These are phyloP conservation scores for Bolborhynchus lineola DNA, from an alignment of 2,113 vertebrate genomes.

Conservation along the genomic window DNA sequence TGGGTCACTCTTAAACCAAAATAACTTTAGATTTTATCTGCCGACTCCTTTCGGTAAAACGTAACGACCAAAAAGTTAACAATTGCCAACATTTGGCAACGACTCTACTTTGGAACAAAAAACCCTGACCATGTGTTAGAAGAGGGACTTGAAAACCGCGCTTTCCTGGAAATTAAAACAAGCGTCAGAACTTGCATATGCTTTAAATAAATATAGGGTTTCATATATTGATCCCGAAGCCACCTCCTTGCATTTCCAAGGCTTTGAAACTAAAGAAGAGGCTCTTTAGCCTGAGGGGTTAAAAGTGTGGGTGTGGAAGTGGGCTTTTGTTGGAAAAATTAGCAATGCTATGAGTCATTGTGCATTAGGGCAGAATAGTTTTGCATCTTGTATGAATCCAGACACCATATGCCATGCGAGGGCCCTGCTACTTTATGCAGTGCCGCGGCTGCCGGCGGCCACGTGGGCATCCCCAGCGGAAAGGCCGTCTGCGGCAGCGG, in stretches of 20 bases:
- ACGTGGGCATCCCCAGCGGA: conserved; percentile 88
- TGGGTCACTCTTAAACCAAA: neutral
- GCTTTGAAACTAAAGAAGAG: conserved; percentile 66
- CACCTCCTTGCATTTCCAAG: conserved; percentile 64
- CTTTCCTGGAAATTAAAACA: neutral
- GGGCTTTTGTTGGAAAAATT: conserved; percentile 85
- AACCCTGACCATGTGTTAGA: rapidly evolving
- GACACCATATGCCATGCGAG: conserved; percentile 99
- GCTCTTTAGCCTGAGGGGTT: conserved; percentile 78
- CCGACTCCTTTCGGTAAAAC: neutral
- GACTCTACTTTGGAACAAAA: neutral
- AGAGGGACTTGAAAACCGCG: neutral
- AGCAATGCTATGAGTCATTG: conserved; percentile 99
- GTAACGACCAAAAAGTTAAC: neutral
- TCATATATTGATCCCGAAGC: conserved; percentile 50
- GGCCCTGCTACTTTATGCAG: conserved; percentile 88
- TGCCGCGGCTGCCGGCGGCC: conserved; percentile 88
- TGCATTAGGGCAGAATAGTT: conserved; percentile 96
- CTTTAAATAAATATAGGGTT: conserved; percentile 57
- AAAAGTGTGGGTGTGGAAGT: conserved; percentile 90
- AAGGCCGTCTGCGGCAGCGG: conserved; percentile 75
- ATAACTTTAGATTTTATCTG: neutral
- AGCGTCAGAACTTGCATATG: neutral
- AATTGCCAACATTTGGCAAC: neutral
- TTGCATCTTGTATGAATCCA: conserved; percentile 98